Percentiles rank a stretch among this genome's conserved stretches.
phyloP scores from a whole-genome alignment of 2,113 vertebrate species.

The Cephalophus harveyi region DNA sequence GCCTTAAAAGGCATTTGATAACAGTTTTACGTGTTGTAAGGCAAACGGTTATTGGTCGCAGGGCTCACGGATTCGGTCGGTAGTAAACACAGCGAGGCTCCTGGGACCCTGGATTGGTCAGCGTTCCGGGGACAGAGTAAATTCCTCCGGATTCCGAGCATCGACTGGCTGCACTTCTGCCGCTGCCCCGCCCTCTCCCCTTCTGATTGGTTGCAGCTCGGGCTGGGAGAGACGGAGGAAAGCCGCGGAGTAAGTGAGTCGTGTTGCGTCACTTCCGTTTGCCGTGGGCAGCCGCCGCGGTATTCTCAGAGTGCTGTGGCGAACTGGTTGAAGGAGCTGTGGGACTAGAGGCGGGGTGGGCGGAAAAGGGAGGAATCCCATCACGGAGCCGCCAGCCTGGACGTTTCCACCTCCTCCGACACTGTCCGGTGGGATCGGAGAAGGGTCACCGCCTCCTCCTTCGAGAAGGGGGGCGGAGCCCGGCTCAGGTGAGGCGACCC shows the following conservation, averaged over 20 bases:
- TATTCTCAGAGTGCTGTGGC: background rate
- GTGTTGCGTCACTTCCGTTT: constrained; percentile 67
- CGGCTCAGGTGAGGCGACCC: constrained; percentile 66
- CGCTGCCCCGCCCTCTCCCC: background rate
- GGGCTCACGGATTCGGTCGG: constrained; percentile 6
- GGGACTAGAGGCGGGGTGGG: constrained; percentile 21
- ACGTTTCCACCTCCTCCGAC: constrained; percentile 55
- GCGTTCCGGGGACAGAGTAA: background rate
- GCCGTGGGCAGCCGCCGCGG: background rate
- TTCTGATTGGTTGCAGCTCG: constrained; percentile 32
- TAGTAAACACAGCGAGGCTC: constrained; percentile 68
- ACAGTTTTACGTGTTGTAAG: constrained; percentile 25
- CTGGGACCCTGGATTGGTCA: constrained; percentile 54
- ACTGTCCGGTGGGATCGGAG: constrained; percentile 30
- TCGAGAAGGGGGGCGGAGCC: constrained; percentile 70
- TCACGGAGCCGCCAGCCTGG: constrained; percentile 34
- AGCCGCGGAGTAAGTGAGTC: background rate
- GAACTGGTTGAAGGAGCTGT: background rate
- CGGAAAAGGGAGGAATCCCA: constrained; percentile 30
- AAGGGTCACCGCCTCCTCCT: constrained; percentile 67
- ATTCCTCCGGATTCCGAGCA: background rate
- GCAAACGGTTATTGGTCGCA: constrained; percentile 49
- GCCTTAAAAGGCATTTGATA: constrained; percentile 49
- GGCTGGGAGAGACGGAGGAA: background rate
- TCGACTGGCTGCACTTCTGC: background rate